Percentiles rank a stretch among this genome's conserved stretches.
These are phyloP conservation scores for Megaleporinus macrocephalus DNA, from an alignment of 2,113 vertebrate genomes.

Conservation along the genomic window DNA sequence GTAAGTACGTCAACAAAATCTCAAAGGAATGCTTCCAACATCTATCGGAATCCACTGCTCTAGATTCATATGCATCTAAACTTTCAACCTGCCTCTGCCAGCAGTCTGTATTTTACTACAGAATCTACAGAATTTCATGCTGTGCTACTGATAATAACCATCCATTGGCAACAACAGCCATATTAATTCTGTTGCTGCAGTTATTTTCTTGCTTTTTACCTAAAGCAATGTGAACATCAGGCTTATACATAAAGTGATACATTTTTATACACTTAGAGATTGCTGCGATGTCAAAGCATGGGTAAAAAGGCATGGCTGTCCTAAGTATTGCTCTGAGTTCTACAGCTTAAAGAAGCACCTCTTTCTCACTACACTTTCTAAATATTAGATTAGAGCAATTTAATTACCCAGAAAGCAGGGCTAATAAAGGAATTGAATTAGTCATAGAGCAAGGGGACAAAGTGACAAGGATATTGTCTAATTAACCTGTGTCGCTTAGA, in stretches of 20 bases:
- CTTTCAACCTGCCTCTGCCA: too few species aligned
- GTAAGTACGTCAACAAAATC: neutral
- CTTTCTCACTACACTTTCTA: constrained; percentile 68
- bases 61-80: too few species aligned
- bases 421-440: constrained; percentile 78
- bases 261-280: neutral
- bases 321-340: constrained; percentile 23
- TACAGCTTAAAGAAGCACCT: constrained; percentile 60
- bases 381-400: constrained; percentile 74
- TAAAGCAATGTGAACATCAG: too few species aligned
- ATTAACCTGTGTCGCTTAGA: constrained; percentile 73
- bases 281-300: neutral
- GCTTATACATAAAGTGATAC: too few species aligned
- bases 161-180: too few species aligned
- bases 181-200: too few species aligned
- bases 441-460: constrained; percentile 60
- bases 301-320: neutral
- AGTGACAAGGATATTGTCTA: constrained; percentile 68
- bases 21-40: too few species aligned
- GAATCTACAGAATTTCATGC: too few species aligned
- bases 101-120: too few species aligned
- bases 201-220: too few species aligned
- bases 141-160: too few species aligned
- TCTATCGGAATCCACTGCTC: too few species aligned
- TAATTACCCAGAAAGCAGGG: constrained; percentile 71